Percentiles rank a stretch among this genome's conserved stretches.
Conservation (phyloP, 2,797 vertebrate species). For the Australoheros facetus region DNA sequence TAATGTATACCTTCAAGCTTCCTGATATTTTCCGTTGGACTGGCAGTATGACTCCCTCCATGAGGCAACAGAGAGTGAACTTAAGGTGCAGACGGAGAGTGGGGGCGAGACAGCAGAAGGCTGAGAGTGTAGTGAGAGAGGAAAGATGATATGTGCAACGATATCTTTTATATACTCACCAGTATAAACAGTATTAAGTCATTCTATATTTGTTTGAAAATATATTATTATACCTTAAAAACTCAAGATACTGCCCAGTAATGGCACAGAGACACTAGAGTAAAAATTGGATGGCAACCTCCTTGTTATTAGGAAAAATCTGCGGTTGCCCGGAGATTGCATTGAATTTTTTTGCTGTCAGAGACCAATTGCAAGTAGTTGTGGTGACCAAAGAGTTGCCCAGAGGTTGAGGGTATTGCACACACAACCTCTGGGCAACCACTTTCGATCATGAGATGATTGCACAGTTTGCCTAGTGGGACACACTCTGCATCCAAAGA, state of each 20-base stretch:
- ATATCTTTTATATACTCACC: too few species aligned
- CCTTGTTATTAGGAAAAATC: neutral
- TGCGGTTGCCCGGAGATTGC: neutral
- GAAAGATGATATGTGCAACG: neutral
- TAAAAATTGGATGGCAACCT: neutral
- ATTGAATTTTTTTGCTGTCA: neutral
- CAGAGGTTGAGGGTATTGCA: neutral
- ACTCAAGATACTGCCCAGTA: neutral
- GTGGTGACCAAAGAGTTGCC: neutral
- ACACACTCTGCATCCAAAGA: neutral
- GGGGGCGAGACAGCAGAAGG: neutral
- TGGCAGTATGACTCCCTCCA: neutral
- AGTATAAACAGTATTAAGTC: too few species aligned
- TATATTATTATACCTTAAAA: neutral
- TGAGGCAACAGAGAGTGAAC: neutral
- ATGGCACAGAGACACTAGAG: neutral
- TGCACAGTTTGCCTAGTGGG: neutral
- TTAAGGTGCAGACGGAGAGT: neutral
- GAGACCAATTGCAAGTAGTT: neutral
- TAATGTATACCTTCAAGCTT: neutral
- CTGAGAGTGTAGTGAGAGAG: neutral
- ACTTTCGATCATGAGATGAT: neutral
- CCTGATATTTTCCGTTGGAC: neutral
- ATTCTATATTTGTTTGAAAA: too few species aligned
- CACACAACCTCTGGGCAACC: neutral